These are phyloP conservation scores for Paraescarpia echinospica DNA, from an alignment of 1,140 invertebrate genomes.

Conservation along the genomic window DNA sequence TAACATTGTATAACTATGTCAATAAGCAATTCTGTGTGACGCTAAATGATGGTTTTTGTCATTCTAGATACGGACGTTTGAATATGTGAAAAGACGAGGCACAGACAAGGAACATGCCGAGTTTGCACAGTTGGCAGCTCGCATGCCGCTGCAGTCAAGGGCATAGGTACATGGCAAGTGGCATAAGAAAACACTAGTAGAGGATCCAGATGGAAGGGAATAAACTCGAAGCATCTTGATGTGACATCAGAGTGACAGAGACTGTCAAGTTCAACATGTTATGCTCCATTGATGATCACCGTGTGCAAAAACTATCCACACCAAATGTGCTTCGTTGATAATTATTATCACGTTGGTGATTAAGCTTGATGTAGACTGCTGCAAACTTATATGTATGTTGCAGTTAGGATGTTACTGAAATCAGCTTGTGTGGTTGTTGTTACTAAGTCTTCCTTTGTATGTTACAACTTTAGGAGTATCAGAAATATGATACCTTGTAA, in stretches of 20 bases:
- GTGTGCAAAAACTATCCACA: too few relatives aligned
- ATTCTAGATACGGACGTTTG: constrained; percentile 23
- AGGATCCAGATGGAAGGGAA: neutral
- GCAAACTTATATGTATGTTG: neutral
- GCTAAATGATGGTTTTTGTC: neutral
- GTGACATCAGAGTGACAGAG: neutral
- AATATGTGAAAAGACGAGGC: constrained; percentile 27
- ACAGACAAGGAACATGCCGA: constrained; percentile 8
- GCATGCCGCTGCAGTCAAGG: constrained; percentile 25
- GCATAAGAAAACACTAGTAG: neutral
- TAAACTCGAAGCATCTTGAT: neutral
- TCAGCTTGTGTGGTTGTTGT: neutral
- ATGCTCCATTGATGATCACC: neutral
- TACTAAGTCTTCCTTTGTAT: neutral
- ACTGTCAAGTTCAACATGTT: neutral
- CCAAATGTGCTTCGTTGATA: neutral
- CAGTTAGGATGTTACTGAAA: neutral
- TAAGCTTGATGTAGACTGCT: neutral
- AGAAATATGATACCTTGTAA: neutral
- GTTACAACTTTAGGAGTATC: neutral
- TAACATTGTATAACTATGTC: neutral
- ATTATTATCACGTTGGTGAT: neutral
- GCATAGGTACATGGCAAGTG: neutral
- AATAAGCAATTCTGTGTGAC: neutral
- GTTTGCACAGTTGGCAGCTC: constrained; percentile 23